phyloP scores from a whole-genome alignment of 2,797 vertebrate genomes.

The Urophycis tenuis region DNA sequence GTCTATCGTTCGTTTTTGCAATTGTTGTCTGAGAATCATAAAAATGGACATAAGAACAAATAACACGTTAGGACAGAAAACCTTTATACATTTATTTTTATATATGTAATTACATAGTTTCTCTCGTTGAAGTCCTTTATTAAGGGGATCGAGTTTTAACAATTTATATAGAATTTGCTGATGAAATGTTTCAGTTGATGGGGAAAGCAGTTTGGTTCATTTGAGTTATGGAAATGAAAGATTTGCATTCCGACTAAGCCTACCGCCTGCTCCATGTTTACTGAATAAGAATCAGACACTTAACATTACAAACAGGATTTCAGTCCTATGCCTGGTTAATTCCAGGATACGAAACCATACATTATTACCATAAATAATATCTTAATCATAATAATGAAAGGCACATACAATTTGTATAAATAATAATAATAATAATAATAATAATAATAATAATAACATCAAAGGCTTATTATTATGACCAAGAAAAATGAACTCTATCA shows the following conservation, averaged over 20 bases:
- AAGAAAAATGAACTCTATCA: not conserved
- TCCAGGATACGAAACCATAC: not conserved
- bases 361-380: not conserved
- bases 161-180: not conserved
- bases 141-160: not conserved
- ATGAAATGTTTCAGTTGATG: conserved; percentile 15
- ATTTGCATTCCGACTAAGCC: conserved; percentile 66
- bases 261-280: not conserved
- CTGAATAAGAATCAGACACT: not conserved
- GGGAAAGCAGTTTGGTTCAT: conserved; percentile 60
- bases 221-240: conserved; percentile 69
- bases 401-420: not conserved
- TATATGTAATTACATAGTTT: not conserved
- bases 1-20: not conserved
- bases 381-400: not conserved
- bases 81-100: not conserved
- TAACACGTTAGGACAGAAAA: not conserved
- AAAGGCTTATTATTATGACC: not conserved
- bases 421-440: not conserved
- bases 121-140: not conserved
- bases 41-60: not conserved
- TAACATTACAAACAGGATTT: not conserved
- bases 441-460: not conserved
- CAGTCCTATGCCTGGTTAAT: not conserved
- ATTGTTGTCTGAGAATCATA: not conserved